Evolutionary conservation across 2,113 vertebrate genomes (phyloP), one percentile per base, ranked within the genome.

Genomic region (Neotoma lepida): DNA sequence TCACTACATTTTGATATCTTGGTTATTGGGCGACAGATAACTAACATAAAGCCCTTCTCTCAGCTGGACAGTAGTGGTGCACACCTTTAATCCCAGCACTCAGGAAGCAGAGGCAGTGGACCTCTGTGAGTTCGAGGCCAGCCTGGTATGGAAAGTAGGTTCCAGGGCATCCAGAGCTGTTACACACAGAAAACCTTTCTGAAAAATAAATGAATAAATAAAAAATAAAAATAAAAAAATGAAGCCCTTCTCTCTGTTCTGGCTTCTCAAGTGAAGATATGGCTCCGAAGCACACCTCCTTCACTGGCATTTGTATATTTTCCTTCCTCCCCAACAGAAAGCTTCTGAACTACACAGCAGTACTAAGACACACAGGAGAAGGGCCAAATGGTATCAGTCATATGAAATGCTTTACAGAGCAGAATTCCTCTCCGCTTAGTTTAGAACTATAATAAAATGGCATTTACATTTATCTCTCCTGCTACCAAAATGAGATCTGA

Each of bases 391-490:
- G 9, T 20, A 17, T 14, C 49, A 13, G 41, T 51, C 46, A 87
- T 4, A 54, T 44, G 18, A 86, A 86, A 89, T 14, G 35, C 33
- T 33, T 4, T 71, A 51, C 9, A 58, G 10, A 68, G 49, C 41
- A 86, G 41, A 89, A 73, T 41, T 66, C 70, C 68, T 63, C 64
- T 28, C 54, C 41, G 71, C 44, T 73, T 90, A 86, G n/a, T 94
- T 77, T 14, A 89, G 28, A 89, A 86, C 63, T 84, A 63, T 44
- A 78, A 71, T 49, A 89, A 66, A 90, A 93, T 78, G 61, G 35
- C 35, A 74, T 33, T 82, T 56, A n/a, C 51, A 93, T 78, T 33
- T 49, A 35, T 46, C 35, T 95, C 70, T 87, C 41, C 76, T 28
- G 84, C 85, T 80, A 89, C 3, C 85, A 71, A 84, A 94, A 68